Evolutionary conservation across 2,113 vertebrate species (phyloP).

Genomic region (Lycocorax pyrrhopterus): DNA sequence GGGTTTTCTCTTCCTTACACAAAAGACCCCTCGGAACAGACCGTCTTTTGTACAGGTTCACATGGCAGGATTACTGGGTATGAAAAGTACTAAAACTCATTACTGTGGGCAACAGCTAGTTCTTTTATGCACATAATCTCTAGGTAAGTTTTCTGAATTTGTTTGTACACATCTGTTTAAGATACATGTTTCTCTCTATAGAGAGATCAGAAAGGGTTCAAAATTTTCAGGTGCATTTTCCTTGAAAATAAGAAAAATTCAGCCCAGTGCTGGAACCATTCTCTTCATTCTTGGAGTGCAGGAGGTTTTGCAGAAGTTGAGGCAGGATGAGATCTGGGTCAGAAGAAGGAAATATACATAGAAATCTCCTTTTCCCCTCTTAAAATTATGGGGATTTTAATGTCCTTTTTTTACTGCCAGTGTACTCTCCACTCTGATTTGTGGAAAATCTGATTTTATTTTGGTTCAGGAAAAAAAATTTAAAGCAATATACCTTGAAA

Average conservation of each 20-base stretch:
- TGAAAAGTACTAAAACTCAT: background rate
- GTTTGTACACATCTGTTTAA: background rate
- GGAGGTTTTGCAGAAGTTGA: background rate
- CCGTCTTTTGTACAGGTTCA: background rate
- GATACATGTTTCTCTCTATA: background rate
- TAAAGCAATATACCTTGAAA: background rate
- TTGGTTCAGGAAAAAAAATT: background rate
- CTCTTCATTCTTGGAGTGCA: background rate
- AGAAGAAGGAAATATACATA: background rate
- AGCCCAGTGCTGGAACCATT: background rate
- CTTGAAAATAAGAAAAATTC: background rate
- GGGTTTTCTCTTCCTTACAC: background rate
- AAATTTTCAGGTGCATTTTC: background rate
- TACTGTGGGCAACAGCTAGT: background rate
- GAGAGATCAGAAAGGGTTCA: background rate
- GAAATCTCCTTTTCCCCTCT: accelerated
- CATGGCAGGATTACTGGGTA: background rate
- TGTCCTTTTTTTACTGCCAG: background rate
- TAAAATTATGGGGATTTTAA: background rate
- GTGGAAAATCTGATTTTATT: background rate
- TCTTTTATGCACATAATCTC: background rate
- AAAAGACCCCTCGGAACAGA: background rate
- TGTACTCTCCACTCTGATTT: background rate
- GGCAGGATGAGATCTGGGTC: background rate
- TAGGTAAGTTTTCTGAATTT: background rate